Evolutionary conservation across 1,140 invertebrate genomes (phyloP).

Genomic region (Coenobita brevimanus): DNA sequence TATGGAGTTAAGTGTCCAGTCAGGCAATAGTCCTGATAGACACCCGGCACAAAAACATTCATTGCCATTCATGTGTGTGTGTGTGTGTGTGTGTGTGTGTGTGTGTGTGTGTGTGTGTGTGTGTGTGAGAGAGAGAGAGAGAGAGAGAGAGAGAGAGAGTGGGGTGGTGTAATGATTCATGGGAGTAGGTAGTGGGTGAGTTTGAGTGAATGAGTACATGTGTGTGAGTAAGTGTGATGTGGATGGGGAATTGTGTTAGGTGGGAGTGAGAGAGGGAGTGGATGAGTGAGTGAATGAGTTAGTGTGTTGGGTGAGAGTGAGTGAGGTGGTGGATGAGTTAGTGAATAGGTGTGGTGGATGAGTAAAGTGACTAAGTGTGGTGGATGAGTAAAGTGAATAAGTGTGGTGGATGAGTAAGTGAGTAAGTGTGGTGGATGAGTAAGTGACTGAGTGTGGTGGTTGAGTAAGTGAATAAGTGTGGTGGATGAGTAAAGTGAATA

Average conservation of each 20-base stretch:
- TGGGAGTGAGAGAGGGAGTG: not conserved
- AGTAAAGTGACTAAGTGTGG: no score
- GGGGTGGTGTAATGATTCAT: not conserved
- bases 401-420: no score
- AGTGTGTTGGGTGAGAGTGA: not conserved
- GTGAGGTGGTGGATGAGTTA: not conserved
- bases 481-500: no score
- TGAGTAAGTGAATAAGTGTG: no score
- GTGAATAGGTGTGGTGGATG: not conserved
- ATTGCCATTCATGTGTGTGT: not conserved
- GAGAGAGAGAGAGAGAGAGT: not conserved
- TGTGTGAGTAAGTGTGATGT: not conserved
- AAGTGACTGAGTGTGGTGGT: no score
- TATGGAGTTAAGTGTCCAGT: not conserved
- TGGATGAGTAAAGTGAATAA: no score
- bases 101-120: not conserved
- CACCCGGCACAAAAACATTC: not conserved
- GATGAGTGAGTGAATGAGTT: not conserved
- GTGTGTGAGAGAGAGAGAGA: slow-evolving; percentile 1
- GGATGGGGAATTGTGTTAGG: not conserved
- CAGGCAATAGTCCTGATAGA: not conserved
- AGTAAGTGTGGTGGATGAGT: no score
- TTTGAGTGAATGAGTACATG: not conserved
- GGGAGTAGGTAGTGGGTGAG: not conserved
- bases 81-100: not conserved